A percentile compares a stretch with the other conserved stretches of the same genome.
These are phyloP conservation scores for Leuciscus waleckii DNA, from an alignment of 2,797 vertebrate genomes.

Conservation along the genomic window DNA sequence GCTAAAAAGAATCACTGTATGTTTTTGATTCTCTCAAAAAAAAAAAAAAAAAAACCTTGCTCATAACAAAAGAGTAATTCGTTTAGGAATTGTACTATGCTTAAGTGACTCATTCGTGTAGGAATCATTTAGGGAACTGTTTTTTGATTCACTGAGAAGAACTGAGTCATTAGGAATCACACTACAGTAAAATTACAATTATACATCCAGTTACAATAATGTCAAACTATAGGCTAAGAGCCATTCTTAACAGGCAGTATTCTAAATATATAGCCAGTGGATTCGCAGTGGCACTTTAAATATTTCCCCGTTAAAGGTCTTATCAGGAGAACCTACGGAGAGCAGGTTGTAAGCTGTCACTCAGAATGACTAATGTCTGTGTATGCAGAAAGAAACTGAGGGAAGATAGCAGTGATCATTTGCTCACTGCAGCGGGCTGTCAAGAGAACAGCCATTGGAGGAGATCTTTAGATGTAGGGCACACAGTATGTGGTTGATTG, in stretches of 20 bases:
- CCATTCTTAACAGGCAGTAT: not conserved
- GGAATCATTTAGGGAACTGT: not conserved
- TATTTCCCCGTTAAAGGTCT: constrained; percentile 17
- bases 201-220: not conserved
- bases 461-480: constrained; percentile 1
- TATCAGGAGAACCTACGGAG: constrained; percentile 15
- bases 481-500: not conserved
- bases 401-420: constrained; percentile 1
- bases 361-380: constrained; percentile 11
- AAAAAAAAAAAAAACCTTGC: not conserved
- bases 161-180: not conserved
- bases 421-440: not conserved
- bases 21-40: not conserved
- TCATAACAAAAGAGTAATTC: not conserved
- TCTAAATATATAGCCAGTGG: not conserved
- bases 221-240: not conserved
- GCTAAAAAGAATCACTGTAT: not conserved
- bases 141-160: not conserved
- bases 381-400: not conserved
- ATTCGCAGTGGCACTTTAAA: not conserved
- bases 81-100: not conserved
- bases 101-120: not conserved
- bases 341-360: constrained; percentile 31
- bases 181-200: not conserved
- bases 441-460: not conserved